Base-by-base conservation (phyloP, 2,113 vertebrate species). In the Sitta europaea region DNA sequence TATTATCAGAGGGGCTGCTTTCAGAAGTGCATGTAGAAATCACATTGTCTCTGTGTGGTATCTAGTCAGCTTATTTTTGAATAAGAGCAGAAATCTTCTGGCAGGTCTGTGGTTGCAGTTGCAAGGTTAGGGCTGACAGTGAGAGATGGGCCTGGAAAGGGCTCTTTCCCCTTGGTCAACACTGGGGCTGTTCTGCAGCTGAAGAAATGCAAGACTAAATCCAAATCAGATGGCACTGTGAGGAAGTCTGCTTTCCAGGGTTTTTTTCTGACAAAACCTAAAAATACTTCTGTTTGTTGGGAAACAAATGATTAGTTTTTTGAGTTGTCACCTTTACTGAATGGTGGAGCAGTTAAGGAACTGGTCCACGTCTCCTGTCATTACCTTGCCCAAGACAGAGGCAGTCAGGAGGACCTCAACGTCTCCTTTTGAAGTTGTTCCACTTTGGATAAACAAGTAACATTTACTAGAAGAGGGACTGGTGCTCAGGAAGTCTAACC, bases 401-500 rank as follows among this genome's bases (percentile, higher is more conserved):
- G 23, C 42, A 80, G 31, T 66, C 0, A 4, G 67, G 55, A 88
- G 55, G 55, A 48, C 10, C 35, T 88, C 38, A 77, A 33, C 28
- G 33, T 77, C 38, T 81, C 33, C 55, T 86, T 67, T 84, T 77
- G 51, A 94, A 80, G 76, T 55, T 88, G 43, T 78, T 91, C 12
- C 72, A 67, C 79, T 80, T 80, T 91, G 86, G 36, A 74, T 88
- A 80, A 94, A 88, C 75, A 84, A 77, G 76, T 62, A 90, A 73
- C 76, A 40, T 94, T 95, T 90, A 80, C 88, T 86, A 86, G 88
- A 88, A 86, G 75, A 88, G 79, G 7, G 42, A 77, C 72, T 84
- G 51, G 59, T 77, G 75, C 35, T 92, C 95, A 94, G 95, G 94
- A 97, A 95, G 91, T 95, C 75, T 94, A 20, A 43, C 74, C 33